phyloP scores from a whole-genome alignment of 30 jellyfish, hydroid and myxozoan genomes.

The Pelagia noctiluca region DNA sequence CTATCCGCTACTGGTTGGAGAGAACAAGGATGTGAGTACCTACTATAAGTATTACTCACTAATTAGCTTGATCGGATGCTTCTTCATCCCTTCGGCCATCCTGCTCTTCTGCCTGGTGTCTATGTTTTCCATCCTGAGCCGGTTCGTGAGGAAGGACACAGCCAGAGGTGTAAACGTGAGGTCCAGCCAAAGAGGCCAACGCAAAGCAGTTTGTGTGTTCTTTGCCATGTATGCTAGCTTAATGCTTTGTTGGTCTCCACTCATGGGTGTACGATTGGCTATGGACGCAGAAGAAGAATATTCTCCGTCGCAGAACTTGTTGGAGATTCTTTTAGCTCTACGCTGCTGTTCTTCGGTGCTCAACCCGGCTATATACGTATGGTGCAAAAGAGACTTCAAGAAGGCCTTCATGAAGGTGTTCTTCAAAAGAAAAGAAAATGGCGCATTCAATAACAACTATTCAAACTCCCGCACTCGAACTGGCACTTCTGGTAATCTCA shows the following conservation, averaged over 20 bases:
- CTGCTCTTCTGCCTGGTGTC: conserved; percentile 57
- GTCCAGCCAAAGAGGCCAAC: conserved; percentile 23
- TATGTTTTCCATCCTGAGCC: conserved; percentile 52
- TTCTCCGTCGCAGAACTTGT: conserved; percentile 8
- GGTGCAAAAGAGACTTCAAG: conserved; percentile 78
- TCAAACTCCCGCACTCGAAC: no score
- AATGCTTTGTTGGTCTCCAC: conserved; percentile 77
- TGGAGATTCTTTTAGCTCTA: conserved; percentile 40
- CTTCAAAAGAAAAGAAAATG: conserved; percentile 4
- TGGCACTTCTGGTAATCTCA: no score
- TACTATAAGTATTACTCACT: conserved; percentile 39
- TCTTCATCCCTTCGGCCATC: conserved; percentile 62
- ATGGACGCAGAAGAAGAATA: conserved; percentile 34
- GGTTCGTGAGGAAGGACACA: conserved; percentile 44
- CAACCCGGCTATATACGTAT: conserved; percentile 63
- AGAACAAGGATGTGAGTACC: conserved; percentile 2
- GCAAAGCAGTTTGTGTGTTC: conserved; percentile 49
- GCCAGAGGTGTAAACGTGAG: conserved; percentile 34
- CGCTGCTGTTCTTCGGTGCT: conserved; percentile 70
- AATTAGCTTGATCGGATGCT: conserved; percentile 4
- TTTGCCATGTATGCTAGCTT: conserved; percentile 55
- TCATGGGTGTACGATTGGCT: conserved; percentile 48
- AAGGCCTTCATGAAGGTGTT: conserved; percentile 29
- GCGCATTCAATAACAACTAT: no score
- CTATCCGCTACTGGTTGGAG: conserved; percentile 32